Evolutionary conservation across 2,888 invertebrate species (phyloP), one percentile per base, ranked within the genome.

Genomic region (Drosophila borborema): DNA sequence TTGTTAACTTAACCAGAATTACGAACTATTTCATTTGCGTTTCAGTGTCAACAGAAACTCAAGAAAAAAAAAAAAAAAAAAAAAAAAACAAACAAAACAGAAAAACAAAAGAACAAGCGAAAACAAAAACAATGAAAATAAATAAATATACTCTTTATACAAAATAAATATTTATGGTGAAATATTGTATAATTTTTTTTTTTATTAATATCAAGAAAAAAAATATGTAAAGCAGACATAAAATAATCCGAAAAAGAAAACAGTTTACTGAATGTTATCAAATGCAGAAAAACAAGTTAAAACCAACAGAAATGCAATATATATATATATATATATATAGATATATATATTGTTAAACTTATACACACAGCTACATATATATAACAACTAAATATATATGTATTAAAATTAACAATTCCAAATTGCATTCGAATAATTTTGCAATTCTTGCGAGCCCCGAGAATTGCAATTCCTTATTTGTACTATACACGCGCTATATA

Each of bases 401-500:
- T 55, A 41, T 41, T 18, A 28, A 6, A 41, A 18, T 16, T n/a
- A 18, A 34, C 18, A 54, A 38, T 16, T 38, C 18, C 45, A 9
- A 56, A 23, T 16, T 48, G 48, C 48, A 28, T 28, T 45, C 12
- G 45, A 20, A 20, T n/a, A 12, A 14, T 34, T 23, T 71, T 67
- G 62, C 74, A 84, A 81, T 90, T 91, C 86, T 84, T 81, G 72
- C 63, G 86, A 85, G 86, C 86, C 86, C 86, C 78, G 74, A 81
- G 90, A 91, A 88, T 88, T 85, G 74, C 64, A 41, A 48, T 61
- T 66, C 41, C 46, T 58, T 40, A 34, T 54, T 49, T 53, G 59
- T 46, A 60, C 16, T 64, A 18, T 55, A 41, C 40, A 41, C 41
- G 7, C 41, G 12, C 40, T 28, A 16, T 40, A 20, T 18, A 53